Conservation (phyloP, 2,113 vertebrate genomes). For the Lanius ludovicianus region DNA sequence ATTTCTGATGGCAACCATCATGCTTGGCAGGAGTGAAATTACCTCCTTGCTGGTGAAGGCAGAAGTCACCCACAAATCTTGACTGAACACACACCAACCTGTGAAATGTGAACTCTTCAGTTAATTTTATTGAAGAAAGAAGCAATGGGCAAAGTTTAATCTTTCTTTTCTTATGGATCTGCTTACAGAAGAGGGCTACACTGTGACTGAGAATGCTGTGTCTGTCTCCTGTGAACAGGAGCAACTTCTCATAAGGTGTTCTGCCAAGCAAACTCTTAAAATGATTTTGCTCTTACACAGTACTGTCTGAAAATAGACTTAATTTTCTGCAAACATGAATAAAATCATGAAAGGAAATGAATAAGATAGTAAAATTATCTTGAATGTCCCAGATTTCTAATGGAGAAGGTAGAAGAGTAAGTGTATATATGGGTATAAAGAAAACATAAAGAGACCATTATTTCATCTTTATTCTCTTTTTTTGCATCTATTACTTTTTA, state of each 20-base stretch:
- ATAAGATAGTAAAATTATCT: background rate
- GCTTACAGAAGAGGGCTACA: background rate
- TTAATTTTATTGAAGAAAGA: background rate
- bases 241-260: background rate
- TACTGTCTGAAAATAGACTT: background rate
- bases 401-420: background rate
- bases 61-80: background rate
- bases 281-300: background rate
- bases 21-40: rapidly evolving
- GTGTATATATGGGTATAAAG: background rate
- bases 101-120: background rate
- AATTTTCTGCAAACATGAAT: background rate
- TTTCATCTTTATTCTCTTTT: background rate
- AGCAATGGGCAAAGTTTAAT: background rate
- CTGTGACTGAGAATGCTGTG: background rate
- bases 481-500: background rate
- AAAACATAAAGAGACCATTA: background rate
- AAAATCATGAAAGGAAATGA: background rate
- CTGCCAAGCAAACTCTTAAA: background rate
- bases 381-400: background rate
- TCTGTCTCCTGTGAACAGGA: background rate
- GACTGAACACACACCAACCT: background rate
- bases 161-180: background rate
- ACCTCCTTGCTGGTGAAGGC: background rate
- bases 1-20: background rate